These are phyloP conservation scores for Noturus placidus DNA, from an alignment of 2,113 vertebrate genomes.

Conservation along the genomic window DNA sequence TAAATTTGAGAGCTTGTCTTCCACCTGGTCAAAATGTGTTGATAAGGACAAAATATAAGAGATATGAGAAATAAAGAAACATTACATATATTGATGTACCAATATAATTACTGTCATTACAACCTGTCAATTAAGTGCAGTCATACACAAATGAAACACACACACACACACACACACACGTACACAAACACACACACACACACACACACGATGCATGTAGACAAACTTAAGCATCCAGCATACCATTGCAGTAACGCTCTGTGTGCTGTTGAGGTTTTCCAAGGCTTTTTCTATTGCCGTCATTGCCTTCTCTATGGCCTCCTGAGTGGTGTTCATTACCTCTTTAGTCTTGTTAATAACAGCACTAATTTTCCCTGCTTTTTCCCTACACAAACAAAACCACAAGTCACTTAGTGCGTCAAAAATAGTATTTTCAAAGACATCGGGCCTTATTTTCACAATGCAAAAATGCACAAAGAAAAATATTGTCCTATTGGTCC, in stretches of 20 bases:
- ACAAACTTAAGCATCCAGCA: background rate
- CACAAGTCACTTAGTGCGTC: background rate
- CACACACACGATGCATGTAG: background rate
- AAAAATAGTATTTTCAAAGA: background rate
- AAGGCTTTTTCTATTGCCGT: conserved; percentile 60
- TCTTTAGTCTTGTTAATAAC: conserved; percentile 59
- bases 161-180: background rate
- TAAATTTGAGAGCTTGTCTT: conserved; percentile 63
- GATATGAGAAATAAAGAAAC: background rate
- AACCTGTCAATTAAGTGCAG: background rate
- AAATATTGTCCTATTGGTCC: background rate
- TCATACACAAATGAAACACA: background rate
- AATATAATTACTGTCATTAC: background rate
- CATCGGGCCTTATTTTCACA: background rate
- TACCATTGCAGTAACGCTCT: conserved; percentile 62
- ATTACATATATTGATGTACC: background rate
- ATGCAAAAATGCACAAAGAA: background rate
- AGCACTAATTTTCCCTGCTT: conserved; percentile 67
- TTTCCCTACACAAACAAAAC: conserved; percentile 63
- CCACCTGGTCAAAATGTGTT: conserved; percentile 59
- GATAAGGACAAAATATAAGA: background rate
- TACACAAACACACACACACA: conserved; percentile 3
- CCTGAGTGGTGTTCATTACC: conserved; percentile 60
- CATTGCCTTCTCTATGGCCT: conserved; percentile 62
- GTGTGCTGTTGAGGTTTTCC: conserved; percentile 63